phyloP scores from a whole-genome alignment of 1,140 invertebrate species.

The Drosophila bocqueti region DNA sequence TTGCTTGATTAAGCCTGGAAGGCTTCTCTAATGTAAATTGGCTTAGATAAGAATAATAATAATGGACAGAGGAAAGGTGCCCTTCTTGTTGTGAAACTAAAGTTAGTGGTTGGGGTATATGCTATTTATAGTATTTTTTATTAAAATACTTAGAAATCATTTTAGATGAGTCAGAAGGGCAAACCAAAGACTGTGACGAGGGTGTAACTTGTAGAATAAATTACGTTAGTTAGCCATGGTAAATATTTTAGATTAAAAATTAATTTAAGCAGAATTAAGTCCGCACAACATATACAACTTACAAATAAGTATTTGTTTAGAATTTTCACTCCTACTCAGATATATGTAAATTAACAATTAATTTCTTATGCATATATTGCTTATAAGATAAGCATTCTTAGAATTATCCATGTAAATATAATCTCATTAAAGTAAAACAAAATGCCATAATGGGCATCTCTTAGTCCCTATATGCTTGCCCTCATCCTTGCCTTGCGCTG shows the following conservation, averaged over 20 bases:
- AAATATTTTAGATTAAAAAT: neutral
- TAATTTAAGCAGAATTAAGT: neutral
- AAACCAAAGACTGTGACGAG: neutral
- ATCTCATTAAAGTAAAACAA: neutral
- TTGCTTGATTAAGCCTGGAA: conserved; percentile 15
- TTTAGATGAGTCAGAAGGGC: neutral
- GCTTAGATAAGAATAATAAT: neutral
- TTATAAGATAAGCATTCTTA: neutral
- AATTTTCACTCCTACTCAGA: too few relatives aligned
- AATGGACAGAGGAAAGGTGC: neutral
- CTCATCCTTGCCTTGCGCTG: neutral
- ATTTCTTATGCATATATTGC: neutral
- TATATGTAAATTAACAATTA: neutral
- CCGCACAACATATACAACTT: neutral
- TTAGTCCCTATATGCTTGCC: conserved; percentile 9
- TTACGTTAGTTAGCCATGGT: neutral
- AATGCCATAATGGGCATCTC: neutral
- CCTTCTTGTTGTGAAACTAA: neutral
- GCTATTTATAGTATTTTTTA: too few relatives aligned
- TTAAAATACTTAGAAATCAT: neutral
- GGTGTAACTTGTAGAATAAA: neutral
- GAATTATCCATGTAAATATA: neutral
- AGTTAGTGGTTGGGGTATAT: too few relatives aligned
- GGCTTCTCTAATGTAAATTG: conserved; percentile 4
- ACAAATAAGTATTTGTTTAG: neutral